Evolutionary conservation across 2,113 vertebrate species (phyloP).

Genomic region (Hyla sarda): DNA sequence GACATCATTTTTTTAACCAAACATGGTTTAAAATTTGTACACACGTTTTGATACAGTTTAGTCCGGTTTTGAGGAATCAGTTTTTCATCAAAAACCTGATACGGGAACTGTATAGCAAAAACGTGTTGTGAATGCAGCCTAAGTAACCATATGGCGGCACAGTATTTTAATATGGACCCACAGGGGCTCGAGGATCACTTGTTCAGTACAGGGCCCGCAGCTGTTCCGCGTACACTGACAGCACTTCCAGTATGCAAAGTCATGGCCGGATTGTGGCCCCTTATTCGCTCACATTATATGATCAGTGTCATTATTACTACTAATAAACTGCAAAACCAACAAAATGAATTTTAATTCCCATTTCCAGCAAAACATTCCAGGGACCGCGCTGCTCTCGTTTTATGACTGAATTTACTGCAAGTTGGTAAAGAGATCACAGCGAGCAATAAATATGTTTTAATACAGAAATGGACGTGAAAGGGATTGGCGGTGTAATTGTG

Average conservation of each 20-base stretch:
- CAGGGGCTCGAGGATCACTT: background rate
- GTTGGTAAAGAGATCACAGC: conserved; percentile 2
- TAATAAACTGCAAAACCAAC: background rate
- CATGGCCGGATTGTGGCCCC: background rate
- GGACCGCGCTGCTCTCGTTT: background rate
- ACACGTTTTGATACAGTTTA: no score
- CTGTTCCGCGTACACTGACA: background rate
- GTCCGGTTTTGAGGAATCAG: no score
- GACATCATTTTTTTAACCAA: no score
- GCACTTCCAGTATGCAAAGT: background rate
- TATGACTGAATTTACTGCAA: conserved; percentile 7
- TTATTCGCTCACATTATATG: background rate
- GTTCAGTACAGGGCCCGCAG: background rate
- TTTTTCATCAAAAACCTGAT: no score
- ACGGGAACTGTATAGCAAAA: no score
- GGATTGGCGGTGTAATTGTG: background rate
- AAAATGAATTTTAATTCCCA: background rate
- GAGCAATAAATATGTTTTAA: background rate
- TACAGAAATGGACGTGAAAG: background rate
- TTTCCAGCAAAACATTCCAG: background rate
- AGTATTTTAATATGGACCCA: background rate
- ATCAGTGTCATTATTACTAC: background rate
- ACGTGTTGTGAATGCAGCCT: no score
- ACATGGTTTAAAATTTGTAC: no score
- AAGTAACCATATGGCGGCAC: background rate